A percentile compares a stretch with the other conserved stretches of the same genome.
Evolutionary conservation across 1,140 invertebrate species (phyloP).

Genomic region (Drosophila melanogaster): Release_6_plus_ISO1_MT NT_033779.5:5402001-5402500

Average conservation of each 20-base stretch:
- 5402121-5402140: constrained; percentile 66
- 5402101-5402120: constrained; percentile 84
- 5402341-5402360: too few species aligned
- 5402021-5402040: constrained; percentile 10
- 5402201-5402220: constrained; percentile 25
- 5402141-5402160: constrained; percentile 29
- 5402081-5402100: constrained; percentile 66
- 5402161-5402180: constrained; percentile 15
- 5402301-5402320: constrained; percentile 55
- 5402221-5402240: constrained; percentile 72
- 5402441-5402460: too few species aligned
- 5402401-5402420: too few species aligned
- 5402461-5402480: neutral
- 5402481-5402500: neutral
- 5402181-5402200: neutral
- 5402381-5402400: too few species aligned
- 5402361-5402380: too few species aligned
- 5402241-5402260: constrained; percentile 74
- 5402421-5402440: too few species aligned
- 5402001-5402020: constrained; percentile 4
- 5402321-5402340: constrained; percentile 1
- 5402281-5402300: constrained; percentile 82
- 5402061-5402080: constrained; percentile 80
- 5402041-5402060: constrained; percentile 48
- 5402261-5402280: constrained; percentile 72